Evolutionary conservation across 2,888 invertebrate genomes (phyloP), one percentile per base, ranked within the genome.

Genomic region (Colostygia pectinataria): DNA sequence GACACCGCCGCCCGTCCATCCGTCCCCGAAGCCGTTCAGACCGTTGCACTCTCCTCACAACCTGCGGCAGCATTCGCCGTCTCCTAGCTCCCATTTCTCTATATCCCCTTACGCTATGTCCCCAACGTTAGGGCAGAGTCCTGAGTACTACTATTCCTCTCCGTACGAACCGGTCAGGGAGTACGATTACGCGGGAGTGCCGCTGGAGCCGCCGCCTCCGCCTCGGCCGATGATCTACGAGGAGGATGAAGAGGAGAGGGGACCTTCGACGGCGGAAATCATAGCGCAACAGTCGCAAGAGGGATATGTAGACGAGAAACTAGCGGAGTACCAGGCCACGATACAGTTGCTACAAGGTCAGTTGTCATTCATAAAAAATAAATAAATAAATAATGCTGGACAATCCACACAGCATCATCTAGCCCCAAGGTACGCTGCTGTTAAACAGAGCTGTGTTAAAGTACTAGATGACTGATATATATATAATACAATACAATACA

Each of bases 261-360:
- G 96, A 32, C 96, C 95, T 6, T 95, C 96, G 51, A 97, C 97
- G 10, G 97, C 97, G 34, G 97, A 97, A 83, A 97, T 97, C 67
- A 97, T 97, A 68, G 97, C 97, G 55, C 95, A 95, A 79, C 98
- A 98, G 87, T 96, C 96, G 52, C 97, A 98, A 89, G 97, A 98
- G 84, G 97, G 97, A 86, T 98, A 97, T 81, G 94, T 98, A 59
- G 98, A 98, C 78, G 98, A 98, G 86, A 96, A 96, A 82, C 92
- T 98, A 70, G 96, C 97, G 40, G 97, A 98, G 89, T 98, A 97
- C 81, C 97, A 97, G 85, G 95, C 96, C 57, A 97, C 97, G 23
- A 98, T 98, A 83, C 94, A 95, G 72, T 94, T 96, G 77, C 90
- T 97, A 70, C 97, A 97, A 93, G 96, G 96, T 96, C 77, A 92